These are phyloP conservation scores for Lerista edwardsae DNA, from an alignment of 2,797 vertebrate genomes.

Conservation along the genomic window DNA sequence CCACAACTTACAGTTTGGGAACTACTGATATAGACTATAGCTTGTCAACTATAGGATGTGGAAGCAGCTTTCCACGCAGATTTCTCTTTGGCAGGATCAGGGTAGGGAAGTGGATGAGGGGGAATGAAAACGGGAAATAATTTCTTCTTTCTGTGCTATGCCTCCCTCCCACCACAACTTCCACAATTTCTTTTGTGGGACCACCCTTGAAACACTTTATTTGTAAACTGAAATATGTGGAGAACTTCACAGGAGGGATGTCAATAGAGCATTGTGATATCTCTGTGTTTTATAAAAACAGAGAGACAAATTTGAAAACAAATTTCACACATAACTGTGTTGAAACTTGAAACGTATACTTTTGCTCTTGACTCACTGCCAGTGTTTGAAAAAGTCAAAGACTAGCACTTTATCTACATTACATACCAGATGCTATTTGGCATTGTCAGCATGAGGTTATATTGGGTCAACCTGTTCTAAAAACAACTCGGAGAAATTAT, in stretches of 20 bases:
- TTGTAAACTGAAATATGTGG: conserved; percentile 35
- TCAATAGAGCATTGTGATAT: conserved; percentile 29
- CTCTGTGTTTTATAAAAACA: conserved; percentile 42
- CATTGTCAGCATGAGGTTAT: conserved; percentile 72
- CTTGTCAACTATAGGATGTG: background rate
- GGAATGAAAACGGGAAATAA: background rate
- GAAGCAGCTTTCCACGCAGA: background rate
- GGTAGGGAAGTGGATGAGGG: background rate
- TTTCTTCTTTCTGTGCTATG: background rate
- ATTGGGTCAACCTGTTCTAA: conserved; percentile 69
- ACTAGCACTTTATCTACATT: conserved; percentile 65
- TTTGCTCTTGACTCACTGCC: conserved; percentile 62
- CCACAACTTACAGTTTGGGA: no score
- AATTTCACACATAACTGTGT: conserved; percentile 49
- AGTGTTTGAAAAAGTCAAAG: conserved; percentile 37
- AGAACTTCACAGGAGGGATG: conserved; percentile 29
- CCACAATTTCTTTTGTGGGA: background rate
- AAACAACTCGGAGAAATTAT: conserved; percentile 64
- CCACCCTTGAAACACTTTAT: background rate
- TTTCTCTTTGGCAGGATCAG: background rate
- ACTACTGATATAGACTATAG: background rate
- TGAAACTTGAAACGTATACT: conserved; percentile 60
- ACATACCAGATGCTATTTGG: conserved; percentile 66
- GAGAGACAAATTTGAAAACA: conserved; percentile 39
- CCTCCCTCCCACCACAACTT: background rate